These are phyloP conservation scores for Philaethria dido DNA, from an alignment of 2,888 invertebrate species.

Conservation along the genomic window DNA sequence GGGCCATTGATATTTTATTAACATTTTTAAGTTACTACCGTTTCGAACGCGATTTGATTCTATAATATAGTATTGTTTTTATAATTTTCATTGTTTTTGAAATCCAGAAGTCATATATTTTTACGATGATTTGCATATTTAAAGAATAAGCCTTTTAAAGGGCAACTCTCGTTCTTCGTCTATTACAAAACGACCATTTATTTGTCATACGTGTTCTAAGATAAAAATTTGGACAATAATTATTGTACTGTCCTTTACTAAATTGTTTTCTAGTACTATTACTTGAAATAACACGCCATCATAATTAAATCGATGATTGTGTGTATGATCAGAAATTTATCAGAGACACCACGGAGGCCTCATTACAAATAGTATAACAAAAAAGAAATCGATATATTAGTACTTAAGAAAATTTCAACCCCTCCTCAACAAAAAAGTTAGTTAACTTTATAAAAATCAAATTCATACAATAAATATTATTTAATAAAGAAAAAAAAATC, in stretches of 20 bases:
- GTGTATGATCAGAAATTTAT: too few relatives aligned
- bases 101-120: slow-evolving; percentile 13
- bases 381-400: too few relatives aligned
- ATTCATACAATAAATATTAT: too few relatives aligned
- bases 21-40: slow-evolving; percentile 38
- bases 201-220: background rate
- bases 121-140: background rate
- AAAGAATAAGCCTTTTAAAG: background rate
- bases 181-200: background rate
- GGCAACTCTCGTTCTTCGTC: background rate
- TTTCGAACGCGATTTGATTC: slow-evolving; percentile 19
- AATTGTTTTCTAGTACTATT: background rate
- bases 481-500: too few relatives aligned
- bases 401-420: too few relatives aligned
- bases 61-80: slow-evolving; percentile 14
- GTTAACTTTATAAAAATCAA: too few relatives aligned
- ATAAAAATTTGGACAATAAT: background rate
- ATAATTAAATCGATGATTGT: too few relatives aligned
- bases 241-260: background rate
- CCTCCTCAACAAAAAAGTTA: too few relatives aligned
- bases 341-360: too few relatives aligned
- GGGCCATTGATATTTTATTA: slow-evolving; percentile 49
- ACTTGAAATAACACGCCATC: too few relatives aligned
- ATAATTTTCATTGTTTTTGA: slow-evolving; percentile 12
- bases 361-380: too few relatives aligned